Percentiles rank a stretch among this genome's conserved stretches.
Conservation (phyloP, 2,797 vertebrate genomes). For the Selene dorsalis region DNA sequence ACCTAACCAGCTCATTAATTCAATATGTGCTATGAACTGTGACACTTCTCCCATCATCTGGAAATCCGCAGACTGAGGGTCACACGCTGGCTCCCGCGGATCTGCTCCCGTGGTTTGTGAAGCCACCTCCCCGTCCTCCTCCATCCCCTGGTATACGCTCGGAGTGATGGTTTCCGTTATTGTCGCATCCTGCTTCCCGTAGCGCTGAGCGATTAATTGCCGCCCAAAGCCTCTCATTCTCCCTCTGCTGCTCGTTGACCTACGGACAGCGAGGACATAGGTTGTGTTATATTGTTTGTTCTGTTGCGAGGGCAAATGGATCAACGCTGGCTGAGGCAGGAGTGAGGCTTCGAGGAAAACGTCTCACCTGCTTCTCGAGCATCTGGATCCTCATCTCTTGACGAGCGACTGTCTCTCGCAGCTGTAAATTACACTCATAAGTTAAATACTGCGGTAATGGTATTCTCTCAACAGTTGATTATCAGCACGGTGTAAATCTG, state of each 20-base stretch:
- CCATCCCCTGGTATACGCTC: conserved; percentile 49
- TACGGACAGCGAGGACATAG: conserved; percentile 41
- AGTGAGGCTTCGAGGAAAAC: not conserved
- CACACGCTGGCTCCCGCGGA: conserved; percentile 76
- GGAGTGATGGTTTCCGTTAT: conserved; percentile 64
- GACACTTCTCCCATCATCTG: conserved; percentile 32
- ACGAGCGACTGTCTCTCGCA: conserved; percentile 76
- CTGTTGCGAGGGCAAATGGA: not conserved
- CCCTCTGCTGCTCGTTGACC: conserved; percentile 83
- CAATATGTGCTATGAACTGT: conserved; percentile 39
- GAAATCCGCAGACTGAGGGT: conserved; percentile 34
- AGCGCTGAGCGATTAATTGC: conserved; percentile 73
- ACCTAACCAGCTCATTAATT: conserved; percentile 33
- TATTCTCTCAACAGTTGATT: not conserved
- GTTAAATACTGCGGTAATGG: not conserved
- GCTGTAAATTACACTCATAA: conserved; percentile 68
- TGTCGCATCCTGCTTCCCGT: conserved; percentile 61
- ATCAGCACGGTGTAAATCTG: conserved; percentile 9
- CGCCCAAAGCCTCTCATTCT: conserved; percentile 84
- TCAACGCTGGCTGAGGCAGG: not conserved
- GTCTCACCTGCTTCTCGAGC: conserved; percentile 84
- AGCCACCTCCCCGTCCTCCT: conserved; percentile 54
- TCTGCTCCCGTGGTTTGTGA: conserved; percentile 67
- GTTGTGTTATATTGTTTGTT: not conserved
- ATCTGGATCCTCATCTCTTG: conserved; percentile 83